Conservation (phyloP, 2,888 invertebrate genomes). For the Drosophila austrosaltans region DNA sequence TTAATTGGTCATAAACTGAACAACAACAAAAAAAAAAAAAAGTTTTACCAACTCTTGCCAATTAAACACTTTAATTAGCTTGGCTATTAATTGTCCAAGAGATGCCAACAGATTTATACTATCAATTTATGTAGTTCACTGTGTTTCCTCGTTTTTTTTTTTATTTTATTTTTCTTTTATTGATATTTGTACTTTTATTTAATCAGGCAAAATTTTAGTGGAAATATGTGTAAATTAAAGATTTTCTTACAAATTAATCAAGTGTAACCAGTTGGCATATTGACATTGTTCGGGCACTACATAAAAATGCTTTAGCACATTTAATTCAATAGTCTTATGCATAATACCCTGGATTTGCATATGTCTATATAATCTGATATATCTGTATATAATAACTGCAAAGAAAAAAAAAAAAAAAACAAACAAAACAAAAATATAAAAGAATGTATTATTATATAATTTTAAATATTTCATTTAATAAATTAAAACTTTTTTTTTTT, state of each 20-base stretch:
- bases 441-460: neutral
- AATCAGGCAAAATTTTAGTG: neutral
- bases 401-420: too few species aligned
- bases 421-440: too few species aligned
- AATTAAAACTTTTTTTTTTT: neutral
- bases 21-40: too few species aligned
- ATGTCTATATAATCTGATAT: too few species aligned
- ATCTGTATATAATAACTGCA: neutral
- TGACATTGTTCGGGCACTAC: conserved; percentile 53
- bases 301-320: neutral
- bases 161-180: too few species aligned
- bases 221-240: conserved; percentile 30
- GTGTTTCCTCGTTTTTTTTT: too few species aligned
- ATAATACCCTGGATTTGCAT: neutral
- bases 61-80: conserved; percentile 2
- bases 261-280: conserved; percentile 61
- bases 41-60: neutral
- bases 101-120: neutral
- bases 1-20: too few species aligned
- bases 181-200: conserved; percentile 2
- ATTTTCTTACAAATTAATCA: conserved; percentile 59
- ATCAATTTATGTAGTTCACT: neutral
- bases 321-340: neutral
- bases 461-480: neutral
- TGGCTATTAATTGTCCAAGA: neutral